Evolutionary conservation across 2,888 invertebrate species (phyloP).

Genomic region (Pollenia labialis): DNA sequence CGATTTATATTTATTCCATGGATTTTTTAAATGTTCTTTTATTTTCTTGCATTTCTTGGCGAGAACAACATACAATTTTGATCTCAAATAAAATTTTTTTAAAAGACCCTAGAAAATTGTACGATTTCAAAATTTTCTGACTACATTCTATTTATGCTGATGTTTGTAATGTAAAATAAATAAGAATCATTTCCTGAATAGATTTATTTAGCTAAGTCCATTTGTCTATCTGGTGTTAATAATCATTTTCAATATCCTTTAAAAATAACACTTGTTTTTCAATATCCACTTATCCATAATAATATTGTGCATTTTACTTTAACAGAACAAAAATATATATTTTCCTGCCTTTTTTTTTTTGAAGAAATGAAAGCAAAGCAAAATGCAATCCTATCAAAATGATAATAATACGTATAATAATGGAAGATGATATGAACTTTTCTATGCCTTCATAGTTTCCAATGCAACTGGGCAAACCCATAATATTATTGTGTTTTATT

Average conservation of each 20-base stretch:
- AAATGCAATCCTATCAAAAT: slow-evolving; percentile 55
- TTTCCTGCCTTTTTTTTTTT: slow-evolving; percentile 8
- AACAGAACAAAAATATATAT: not conserved
- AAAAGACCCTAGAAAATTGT: too few species aligned
- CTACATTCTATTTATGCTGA: too few species aligned
- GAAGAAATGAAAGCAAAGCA: slow-evolving; percentile 27
- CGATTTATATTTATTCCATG: too few species aligned
- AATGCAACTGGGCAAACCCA: slow-evolving; percentile 18
- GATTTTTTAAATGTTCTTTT: too few species aligned
- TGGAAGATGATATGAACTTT: slow-evolving; percentile 37
- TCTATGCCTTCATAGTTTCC: slow-evolving; percentile 37
- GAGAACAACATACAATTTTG: too few species aligned
- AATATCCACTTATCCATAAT: not conserved
- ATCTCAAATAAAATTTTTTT: too few species aligned
- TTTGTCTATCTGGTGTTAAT: too few species aligned
- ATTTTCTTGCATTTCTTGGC: too few species aligned
- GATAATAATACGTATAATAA: slow-evolving; percentile 43
- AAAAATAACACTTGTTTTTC: not conserved
- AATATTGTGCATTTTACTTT: slow-evolving; percentile 4
- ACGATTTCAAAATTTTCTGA: too few species aligned
- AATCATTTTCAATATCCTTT: not conserved
- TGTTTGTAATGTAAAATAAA: too few species aligned
- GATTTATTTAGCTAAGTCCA: too few species aligned
- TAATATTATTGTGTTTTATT: slow-evolving; percentile 7
- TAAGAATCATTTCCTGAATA: too few species aligned